These are phyloP conservation scores for Acanthoscelides obtectus DNA, from an alignment of 2,888 invertebrate species.

Conservation along the genomic window DNA sequence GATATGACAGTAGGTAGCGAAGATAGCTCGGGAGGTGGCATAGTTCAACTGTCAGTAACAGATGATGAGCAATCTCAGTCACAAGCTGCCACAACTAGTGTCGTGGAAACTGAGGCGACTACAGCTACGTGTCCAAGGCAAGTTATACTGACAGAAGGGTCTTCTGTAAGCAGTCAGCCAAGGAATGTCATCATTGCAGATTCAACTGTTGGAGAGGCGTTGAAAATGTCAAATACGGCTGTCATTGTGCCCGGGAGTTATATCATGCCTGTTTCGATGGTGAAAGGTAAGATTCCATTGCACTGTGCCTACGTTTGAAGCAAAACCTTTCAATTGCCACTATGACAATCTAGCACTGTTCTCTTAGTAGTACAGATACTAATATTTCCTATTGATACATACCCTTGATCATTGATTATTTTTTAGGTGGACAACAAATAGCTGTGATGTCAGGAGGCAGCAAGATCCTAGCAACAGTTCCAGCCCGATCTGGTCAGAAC, in stretches of 20 bases:
- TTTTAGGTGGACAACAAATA: slow-evolving; percentile 59
- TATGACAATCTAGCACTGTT: too few relatives aligned
- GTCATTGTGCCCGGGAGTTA: slow-evolving; percentile 71
- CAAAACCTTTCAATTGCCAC: too few relatives aligned
- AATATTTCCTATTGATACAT: too few relatives aligned
- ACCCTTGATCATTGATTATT: too few relatives aligned
- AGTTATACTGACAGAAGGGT: slow-evolving; percentile 39
- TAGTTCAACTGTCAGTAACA: slow-evolving; percentile 53
- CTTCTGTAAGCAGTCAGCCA: slow-evolving; percentile 40
- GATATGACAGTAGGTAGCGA: slow-evolving; percentile 72
- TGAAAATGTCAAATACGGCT: slow-evolving; percentile 61
- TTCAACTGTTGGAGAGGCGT: slow-evolving; percentile 57
- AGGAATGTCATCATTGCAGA: slow-evolving; percentile 59
- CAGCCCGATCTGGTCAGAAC: slow-evolving; percentile 55
- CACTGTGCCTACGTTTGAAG: too few relatives aligned
- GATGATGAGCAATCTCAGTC: slow-evolving; percentile 53
- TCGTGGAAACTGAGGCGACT: slow-evolving; percentile 46
- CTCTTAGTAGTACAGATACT: too few relatives aligned
- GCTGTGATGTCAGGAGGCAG: slow-evolving; percentile 69
- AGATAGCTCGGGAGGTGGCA: slow-evolving; percentile 66
- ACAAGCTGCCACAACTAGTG: slow-evolving; percentile 28
- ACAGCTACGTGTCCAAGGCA: slow-evolving; percentile 33
- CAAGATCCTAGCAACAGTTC: slow-evolving; percentile 52
- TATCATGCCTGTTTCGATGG: slow-evolving; percentile 65
- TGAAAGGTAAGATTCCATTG: slow-evolving; percentile 51